Conservation (phyloP, 2,113 vertebrate species). For the Euleptes europaea region DNA sequence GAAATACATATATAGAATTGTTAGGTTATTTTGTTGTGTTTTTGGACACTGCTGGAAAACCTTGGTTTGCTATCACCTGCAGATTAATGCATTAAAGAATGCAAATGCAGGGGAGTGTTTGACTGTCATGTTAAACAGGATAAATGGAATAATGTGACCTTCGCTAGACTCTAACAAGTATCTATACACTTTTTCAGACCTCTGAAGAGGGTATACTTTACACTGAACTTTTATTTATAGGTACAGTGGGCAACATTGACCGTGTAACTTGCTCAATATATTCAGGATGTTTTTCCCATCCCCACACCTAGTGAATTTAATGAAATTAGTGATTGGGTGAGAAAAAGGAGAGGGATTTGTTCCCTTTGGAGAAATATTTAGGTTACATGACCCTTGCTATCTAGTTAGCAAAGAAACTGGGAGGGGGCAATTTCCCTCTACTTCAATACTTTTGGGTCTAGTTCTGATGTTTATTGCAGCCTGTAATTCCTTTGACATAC, state of each 20-base stretch:
- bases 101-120: background rate
- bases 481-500: slow-evolving; percentile 30
- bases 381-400: background rate
- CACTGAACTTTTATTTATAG: background rate
- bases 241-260: background rate
- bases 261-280: background rate
- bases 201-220: background rate
- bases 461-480: slow-evolving; percentile 16
- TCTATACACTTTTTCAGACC: background rate
- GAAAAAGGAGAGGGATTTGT: background rate
- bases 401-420: background rate
- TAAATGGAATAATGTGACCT: background rate
- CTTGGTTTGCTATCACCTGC: background rate
- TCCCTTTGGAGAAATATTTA: background rate
- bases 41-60: background rate
- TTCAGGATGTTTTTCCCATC: fast-evolving
- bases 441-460: background rate
- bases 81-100: background rate
- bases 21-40: background rate
- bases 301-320: too few species aligned
- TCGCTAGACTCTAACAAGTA: background rate
- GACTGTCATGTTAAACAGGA: background rate
- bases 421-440: background rate
- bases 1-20: background rate
- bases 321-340: background rate